Conservation (phyloP, 2,113 vertebrate genomes). For the Sceloporus undulatus region DNA sequence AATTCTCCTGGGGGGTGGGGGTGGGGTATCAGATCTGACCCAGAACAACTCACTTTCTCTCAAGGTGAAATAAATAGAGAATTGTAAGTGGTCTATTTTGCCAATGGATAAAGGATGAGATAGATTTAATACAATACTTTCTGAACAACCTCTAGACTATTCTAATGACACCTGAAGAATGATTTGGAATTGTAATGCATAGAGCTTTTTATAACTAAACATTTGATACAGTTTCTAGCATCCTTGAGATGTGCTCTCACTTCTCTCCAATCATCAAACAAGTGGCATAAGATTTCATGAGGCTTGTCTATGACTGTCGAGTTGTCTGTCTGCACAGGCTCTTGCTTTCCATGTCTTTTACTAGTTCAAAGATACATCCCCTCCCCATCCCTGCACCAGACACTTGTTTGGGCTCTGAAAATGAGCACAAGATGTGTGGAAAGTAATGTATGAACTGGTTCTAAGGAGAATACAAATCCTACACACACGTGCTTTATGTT, state of each 20-base stretch:
- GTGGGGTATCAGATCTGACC: background rate
- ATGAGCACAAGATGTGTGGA: background rate
- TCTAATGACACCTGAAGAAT: too few relatives aligned
- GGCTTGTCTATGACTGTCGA: background rate
- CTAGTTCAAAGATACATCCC: too few relatives aligned
- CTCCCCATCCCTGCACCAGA: background rate
- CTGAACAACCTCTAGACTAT: too few relatives aligned
- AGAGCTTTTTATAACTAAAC: too few relatives aligned
- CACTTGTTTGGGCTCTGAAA: background rate
- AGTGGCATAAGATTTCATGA: background rate
- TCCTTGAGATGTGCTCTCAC: too few relatives aligned
- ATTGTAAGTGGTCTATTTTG: too few relatives aligned
- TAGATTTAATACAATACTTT: too few relatives aligned
- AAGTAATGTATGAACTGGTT: background rate
- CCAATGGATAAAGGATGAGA: too few relatives aligned
- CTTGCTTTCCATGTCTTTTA: background rate
- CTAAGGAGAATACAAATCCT: background rate
- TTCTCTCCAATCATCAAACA: background rate
- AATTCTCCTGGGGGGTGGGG: background rate
- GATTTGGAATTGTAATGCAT: too few relatives aligned
- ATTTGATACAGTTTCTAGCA: too few relatives aligned
- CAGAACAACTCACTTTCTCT: background rate
- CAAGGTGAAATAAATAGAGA: background rate
- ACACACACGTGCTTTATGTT: background rate
- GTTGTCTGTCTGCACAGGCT: background rate